These are phyloP conservation scores for Oryzias melastigma DNA, from an alignment of 2,113 vertebrate species.

Conservation along the genomic window DNA sequence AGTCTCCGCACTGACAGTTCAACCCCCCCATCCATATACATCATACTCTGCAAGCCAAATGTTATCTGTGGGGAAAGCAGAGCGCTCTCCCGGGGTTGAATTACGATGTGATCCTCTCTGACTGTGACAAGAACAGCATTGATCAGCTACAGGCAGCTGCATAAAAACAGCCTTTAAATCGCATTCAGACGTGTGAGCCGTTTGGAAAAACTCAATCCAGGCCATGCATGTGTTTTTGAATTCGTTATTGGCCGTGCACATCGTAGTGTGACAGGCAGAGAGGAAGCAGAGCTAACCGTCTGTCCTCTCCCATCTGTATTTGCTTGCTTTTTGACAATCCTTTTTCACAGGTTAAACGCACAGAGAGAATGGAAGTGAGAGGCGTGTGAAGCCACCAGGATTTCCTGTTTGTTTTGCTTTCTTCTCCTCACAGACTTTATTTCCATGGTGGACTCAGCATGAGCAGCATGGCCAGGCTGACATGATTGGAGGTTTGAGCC, in stretches of 20 bases:
- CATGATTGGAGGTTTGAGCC: conserved; percentile 73
- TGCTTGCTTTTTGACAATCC: conserved; percentile 56
- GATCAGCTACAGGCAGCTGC: conserved; percentile 61
- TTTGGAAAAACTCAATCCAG: conserved; percentile 51
- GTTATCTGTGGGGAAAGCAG: conserved; percentile 30
- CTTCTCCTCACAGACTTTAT: conserved; percentile 52
- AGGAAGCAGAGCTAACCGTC: conserved; percentile 53
- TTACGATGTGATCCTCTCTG: conserved; percentile 32
- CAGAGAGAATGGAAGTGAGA: conserved; percentile 68
- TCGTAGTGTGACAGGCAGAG: conserved; percentile 59
- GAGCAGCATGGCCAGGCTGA: conserved; percentile 54
- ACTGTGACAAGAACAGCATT: conserved; percentile 57
- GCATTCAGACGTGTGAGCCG: conserved; percentile 49
- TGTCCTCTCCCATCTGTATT: conserved; percentile 36
- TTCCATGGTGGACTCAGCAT: conserved; percentile 56
- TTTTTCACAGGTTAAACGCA: conserved; percentile 71
- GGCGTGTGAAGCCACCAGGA: conserved; percentile 58
- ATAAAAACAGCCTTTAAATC: conserved; percentile 58
- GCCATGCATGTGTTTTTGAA: conserved; percentile 63
- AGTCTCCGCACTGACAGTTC: conserved; percentile 58
- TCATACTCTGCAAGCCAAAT: conserved; percentile 53
- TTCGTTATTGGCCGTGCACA: conserved; percentile 67
- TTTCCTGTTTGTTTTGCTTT: conserved; percentile 37
- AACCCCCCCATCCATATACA: conserved; percentile 63
- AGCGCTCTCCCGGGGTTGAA: conserved; percentile 23